A percentile compares a stretch with the other conserved stretches of the same genome.
These are phyloP conservation scores for Tethya wilhelma DNA, from an alignment of 37 sponge, comb jelly and placozoan species.

Conservation along the genomic window DNA sequence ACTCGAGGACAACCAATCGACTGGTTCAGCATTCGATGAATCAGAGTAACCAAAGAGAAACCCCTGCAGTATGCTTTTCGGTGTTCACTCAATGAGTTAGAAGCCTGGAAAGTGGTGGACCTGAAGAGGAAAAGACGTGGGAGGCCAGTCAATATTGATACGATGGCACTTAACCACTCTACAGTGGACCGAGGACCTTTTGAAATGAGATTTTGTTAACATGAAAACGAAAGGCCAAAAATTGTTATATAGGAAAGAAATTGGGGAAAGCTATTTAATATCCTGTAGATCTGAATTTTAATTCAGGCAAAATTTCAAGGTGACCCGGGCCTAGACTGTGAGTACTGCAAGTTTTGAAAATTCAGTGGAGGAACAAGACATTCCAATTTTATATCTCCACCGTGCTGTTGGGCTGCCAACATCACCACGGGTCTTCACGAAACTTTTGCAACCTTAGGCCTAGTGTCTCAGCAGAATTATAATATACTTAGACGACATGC, in stretches of 20 bases:
- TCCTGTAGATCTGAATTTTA: too few relatives aligned
- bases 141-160: too few relatives aligned
- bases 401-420: conserved; percentile 54
- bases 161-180: too few relatives aligned
- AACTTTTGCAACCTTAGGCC: conserved; percentile 15
- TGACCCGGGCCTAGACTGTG: too few relatives aligned
- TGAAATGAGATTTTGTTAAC: too few relatives aligned
- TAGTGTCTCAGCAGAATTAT: conserved; percentile 17
- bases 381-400: conserved; percentile 35
- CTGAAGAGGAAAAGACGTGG: not conserved
- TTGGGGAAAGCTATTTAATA: too few relatives aligned
- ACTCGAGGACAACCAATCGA: conserved; percentile 9
- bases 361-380: not conserved
- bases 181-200: too few relatives aligned
- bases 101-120: conserved; percentile 33
- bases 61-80: conserved; percentile 21
- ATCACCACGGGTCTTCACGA: conserved; percentile 49
- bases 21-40: conserved; percentile 24
- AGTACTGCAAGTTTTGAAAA: too few relatives aligned
- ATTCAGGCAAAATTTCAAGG: too few relatives aligned
- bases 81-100: conserved; percentile 12
- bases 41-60: conserved; percentile 6
- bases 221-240: too few relatives aligned
- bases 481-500: conserved; percentile 53
- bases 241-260: too few relatives aligned